These are phyloP conservation scores for Pseudorhombus dupliciocellatus DNA, from an alignment of 2,113 vertebrate genomes.

Conservation along the genomic window DNA sequence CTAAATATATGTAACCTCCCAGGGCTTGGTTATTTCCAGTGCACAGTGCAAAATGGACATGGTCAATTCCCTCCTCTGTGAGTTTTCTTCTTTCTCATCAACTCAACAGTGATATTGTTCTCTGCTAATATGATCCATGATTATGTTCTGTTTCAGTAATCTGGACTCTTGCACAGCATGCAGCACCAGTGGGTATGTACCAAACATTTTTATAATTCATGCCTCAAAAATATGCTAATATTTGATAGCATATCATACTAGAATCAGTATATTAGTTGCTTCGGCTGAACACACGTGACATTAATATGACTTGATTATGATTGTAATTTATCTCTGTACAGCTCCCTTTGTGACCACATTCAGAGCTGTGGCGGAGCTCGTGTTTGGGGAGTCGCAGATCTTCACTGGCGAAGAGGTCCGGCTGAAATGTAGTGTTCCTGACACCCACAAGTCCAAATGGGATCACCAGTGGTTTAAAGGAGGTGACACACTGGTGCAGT, in stretches of 20 bases:
- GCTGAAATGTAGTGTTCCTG: constrained; percentile 62
- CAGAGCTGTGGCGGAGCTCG: constrained; percentile 35
- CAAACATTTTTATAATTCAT: neutral
- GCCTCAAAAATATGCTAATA: neutral
- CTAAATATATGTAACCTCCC: constrained; percentile 16
- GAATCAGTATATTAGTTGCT: neutral
- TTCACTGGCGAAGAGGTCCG: constrained; percentile 63
- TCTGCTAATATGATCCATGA: neutral
- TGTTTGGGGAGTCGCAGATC: constrained; percentile 18
- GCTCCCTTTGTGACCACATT: fast-evolving
- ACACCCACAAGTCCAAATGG: constrained; percentile 39
- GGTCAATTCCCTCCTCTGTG: constrained; percentile 56
- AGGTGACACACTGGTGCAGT: neutral
- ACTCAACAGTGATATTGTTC: neutral
- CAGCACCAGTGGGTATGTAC: constrained; percentile 29
- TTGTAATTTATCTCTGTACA: constrained; percentile 21
- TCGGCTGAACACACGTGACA: too few species aligned
- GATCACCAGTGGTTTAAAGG: constrained; percentile 67
- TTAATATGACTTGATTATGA: neutral
- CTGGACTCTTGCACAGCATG: constrained; percentile 22
- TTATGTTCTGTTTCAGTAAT: constrained; percentile 59
- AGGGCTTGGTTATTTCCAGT: neutral
- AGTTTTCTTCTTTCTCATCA: constrained; percentile 44
- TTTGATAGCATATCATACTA: neutral
- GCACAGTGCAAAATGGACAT: constrained; percentile 52